Evolutionary conservation across 1,140 invertebrate genomes (phyloP), one percentile per base, ranked within the genome.

Genomic region (Prorops nasuta): DNA sequence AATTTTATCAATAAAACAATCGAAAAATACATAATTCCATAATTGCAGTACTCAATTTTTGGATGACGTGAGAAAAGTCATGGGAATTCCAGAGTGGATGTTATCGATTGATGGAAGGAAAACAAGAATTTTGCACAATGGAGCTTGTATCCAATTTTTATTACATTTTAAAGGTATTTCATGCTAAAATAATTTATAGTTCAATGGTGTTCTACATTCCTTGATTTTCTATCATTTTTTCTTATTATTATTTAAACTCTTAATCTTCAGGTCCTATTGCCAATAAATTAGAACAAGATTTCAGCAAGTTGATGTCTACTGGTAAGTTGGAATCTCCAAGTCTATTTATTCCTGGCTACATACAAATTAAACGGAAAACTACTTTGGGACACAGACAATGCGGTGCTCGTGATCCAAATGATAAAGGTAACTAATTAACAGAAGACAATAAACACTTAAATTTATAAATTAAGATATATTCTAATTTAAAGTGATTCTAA

Each of bases 61-160:
- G 52, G 84, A 89, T 51, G 90, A 93, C 56, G 80, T 94, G 2
- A 81, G 91, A 36, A 77, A 83, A 47, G 84, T 94, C 2, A 84
- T 96, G 84, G 90, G 90, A 2, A 85, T 92, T 32, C 91, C 92
- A 0, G 86, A 91, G 63, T 96, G 92, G 93, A 90, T 94, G 82
- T 64, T 96, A 34, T 87, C 88, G 4, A 86, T 92, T 8, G 92
- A 96, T 75, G 84, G 83, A 24, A 80, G 92, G 10, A 85, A 87
- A 65, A 92, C 91, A 0, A 87, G 86, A 64, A 79, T 81, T 19
- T 78, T 95, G 36, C 85, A 92, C 55, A 81, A 84, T 54, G 87
- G 88, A 37, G 80, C 86, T 45, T 96, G 93, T 65, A 81, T 95
- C n/a, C 92, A 95, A 73, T 82, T 96, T 59, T 80, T 91, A 24